These are phyloP conservation scores for Caenorhabditis tropicalis DNA, from an alignment of 1,140 invertebrate species.

Conservation along the genomic window DNA sequence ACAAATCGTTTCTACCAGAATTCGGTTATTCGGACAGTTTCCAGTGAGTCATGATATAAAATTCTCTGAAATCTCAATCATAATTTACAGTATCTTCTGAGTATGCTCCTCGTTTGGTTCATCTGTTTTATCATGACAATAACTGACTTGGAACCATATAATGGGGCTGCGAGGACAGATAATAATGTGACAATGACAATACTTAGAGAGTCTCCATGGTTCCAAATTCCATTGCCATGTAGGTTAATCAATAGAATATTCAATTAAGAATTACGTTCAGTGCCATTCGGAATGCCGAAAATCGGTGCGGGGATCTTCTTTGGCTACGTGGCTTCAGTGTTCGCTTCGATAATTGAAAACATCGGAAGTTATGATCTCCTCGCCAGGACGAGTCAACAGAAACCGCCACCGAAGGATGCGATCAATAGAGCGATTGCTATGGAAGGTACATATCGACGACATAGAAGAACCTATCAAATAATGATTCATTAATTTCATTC, in stretches of 20 bases:
- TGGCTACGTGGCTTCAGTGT: slow-evolving; percentile 70
- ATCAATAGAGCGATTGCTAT: slow-evolving; percentile 48
- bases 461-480: too few species aligned
- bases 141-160: slow-evolving; percentile 30
- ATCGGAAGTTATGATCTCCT: slow-evolving; percentile 72
- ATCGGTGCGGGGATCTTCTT: slow-evolving; percentile 69
- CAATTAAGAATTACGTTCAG: not conserved
- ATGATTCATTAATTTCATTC: too few species aligned
- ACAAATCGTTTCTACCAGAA: not conserved
- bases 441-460: slow-evolving; percentile 27
- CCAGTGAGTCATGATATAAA: not conserved
- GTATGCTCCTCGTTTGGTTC: slow-evolving; percentile 29
- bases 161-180: slow-evolving; percentile 41
- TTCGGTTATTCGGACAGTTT: slow-evolving; percentile 38
- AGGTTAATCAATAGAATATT: not conserved
- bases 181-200: slow-evolving; percentile 17
- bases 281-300: slow-evolving; percentile 71
- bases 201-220: slow-evolving; percentile 36
- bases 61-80: not conserved
- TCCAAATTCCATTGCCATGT: slow-evolving; percentile 47
- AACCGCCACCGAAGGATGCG: slow-evolving; percentile 40
- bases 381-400: slow-evolving; percentile 40
- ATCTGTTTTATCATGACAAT: slow-evolving; percentile 40
- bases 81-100: slow-evolving; percentile 21
- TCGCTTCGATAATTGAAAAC: slow-evolving; percentile 72